These are phyloP conservation scores for Pagetopsis macropterus DNA, from an alignment of 2,797 vertebrate genomes.

Conservation along the genomic window DNA sequence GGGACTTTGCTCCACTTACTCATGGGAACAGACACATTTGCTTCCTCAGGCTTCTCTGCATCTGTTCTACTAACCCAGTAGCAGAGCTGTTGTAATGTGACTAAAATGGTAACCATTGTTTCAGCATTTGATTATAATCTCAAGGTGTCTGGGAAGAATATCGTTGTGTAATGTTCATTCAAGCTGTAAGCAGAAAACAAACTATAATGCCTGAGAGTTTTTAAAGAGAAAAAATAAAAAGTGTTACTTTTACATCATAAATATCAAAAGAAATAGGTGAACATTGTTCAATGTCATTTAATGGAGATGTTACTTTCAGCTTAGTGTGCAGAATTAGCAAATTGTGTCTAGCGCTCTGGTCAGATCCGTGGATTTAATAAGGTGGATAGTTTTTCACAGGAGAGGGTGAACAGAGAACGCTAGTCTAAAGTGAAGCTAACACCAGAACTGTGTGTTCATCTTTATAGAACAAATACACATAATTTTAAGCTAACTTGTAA, in stretches of 20 bases:
- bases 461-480: no score
- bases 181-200: background rate
- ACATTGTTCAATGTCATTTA: no score
- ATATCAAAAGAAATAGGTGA: background rate
- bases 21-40: conserved; percentile 8
- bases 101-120: background rate
- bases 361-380: no score
- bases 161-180: background rate
- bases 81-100: background rate
- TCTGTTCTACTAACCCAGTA: background rate
- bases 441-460: no score
- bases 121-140: conserved; percentile 1
- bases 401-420: no score
- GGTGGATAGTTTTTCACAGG: no score
- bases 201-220: background rate
- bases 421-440: no score
- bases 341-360: no score
- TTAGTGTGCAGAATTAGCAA: no score
- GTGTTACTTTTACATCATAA: background rate
- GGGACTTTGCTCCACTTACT: conserved; percentile 9
- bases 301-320: no score
- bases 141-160: background rate
- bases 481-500: background rate
- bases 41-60: conserved; percentile 10
- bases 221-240: background rate